A percentile compares a stretch with the other conserved stretches of the same genome.
These are phyloP conservation scores for Amia ocellicauda DNA, from an alignment of 2,113 vertebrate species.

Conservation along the genomic window DNA sequence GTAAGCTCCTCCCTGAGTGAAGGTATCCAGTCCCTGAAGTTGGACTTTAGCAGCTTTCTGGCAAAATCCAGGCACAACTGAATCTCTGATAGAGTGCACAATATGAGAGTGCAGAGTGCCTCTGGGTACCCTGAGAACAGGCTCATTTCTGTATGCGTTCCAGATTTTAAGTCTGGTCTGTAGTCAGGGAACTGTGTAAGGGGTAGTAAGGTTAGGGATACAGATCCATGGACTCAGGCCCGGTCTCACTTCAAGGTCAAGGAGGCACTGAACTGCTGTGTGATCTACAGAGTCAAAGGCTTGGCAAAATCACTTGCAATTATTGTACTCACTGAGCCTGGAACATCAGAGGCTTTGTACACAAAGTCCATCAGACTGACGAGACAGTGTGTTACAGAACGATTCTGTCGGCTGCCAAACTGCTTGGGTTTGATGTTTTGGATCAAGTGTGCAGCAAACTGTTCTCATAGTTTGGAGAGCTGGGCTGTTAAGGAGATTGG, in stretches of 20 bases:
- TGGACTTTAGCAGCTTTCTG: background rate
- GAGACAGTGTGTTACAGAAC: slow-evolving; percentile 3
- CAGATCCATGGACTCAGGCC: background rate
- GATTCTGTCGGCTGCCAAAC: slow-evolving; percentile 10
- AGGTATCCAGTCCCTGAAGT: background rate
- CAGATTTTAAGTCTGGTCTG: background rate
- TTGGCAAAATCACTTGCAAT: slow-evolving; percentile 16
- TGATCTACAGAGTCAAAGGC: slow-evolving; percentile 10
- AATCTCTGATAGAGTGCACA: background rate
- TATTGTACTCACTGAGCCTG: slow-evolving; percentile 9
- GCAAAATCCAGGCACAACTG: background rate
- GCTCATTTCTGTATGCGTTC: background rate
- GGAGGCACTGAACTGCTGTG: slow-evolving; percentile 13
- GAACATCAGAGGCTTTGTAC: background rate
- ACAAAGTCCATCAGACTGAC: background rate
- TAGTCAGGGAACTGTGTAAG: background rate
- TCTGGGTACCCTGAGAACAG: background rate
- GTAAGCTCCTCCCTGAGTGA: background rate
- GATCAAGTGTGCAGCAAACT: slow-evolving; percentile 12
- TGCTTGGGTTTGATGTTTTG: background rate
- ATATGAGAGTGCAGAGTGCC: background rate
- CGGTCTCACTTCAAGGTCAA: no score
- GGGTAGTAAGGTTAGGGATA: background rate
- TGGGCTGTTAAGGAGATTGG: slow-evolving; percentile 1
- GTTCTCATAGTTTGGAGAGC: slow-evolving; percentile 6